phyloP scores from a whole-genome alignment of 1,140 invertebrate genomes.

The Trachymyrmex septentrionalis region DNA sequence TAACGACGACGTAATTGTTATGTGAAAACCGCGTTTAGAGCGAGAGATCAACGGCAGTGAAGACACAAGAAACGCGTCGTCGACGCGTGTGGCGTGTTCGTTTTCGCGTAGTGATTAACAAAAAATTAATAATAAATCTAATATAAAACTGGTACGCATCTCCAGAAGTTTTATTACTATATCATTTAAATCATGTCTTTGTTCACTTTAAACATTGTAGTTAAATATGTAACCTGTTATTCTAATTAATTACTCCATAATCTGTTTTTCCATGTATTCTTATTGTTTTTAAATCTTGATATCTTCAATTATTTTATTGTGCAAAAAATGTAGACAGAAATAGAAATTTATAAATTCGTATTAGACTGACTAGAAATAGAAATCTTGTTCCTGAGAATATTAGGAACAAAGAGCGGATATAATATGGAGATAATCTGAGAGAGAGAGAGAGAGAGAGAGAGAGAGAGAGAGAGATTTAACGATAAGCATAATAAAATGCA shows the following conservation, averaged over 20 bases:
- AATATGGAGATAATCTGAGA: neutral
- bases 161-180: neutral
- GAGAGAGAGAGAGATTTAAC: neutral
- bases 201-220: neutral
- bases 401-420: neutral
- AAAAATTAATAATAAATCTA: conserved; percentile 23
- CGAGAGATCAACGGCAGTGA: neutral
- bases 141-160: conserved; percentile 23
- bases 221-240: conserved; percentile 14
- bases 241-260: neutral
- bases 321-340: conserved; percentile 9
- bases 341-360: neutral
- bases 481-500: conserved; percentile 18
- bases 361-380: neutral
- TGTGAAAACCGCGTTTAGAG: conserved; percentile 9
- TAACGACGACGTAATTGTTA: conserved; percentile 40
- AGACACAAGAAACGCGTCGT: neutral
- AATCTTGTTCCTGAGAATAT: neutral
- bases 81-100: neutral
- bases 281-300: neutral
- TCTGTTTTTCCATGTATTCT: neutral
- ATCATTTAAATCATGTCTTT: conserved; percentile 16
- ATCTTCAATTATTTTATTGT: neutral
- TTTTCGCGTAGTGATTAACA: conserved; percentile 10
- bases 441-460: too few relatives aligned